Base-by-base conservation (phyloP, 2,113 vertebrate species). In the Cercopithecus mona region DNA sequence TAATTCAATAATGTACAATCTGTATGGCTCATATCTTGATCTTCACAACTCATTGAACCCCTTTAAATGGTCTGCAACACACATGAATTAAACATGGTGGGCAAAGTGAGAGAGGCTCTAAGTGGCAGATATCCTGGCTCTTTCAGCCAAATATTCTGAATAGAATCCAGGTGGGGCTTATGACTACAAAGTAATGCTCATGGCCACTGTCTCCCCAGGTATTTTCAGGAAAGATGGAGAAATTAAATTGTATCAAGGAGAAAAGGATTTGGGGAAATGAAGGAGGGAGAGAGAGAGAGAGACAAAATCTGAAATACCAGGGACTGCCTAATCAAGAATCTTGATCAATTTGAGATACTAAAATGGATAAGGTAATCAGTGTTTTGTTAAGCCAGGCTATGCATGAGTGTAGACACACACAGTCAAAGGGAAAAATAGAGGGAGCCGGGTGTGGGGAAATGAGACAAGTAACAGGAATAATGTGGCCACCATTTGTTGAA, bases 11-110 rank as follows among this genome's bases (percentile, higher is more conserved):
- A 93, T 92, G 97, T 96, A 86, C 78, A 81, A 87, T 95, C 83
- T 96, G 92, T 90, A 73, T 76, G 55, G 93, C 87, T 97, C 96
- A 75, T 96, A 96, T 83, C 94, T 92, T 88, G 78, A 96, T 98
- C 96, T 98, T 98, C 97, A 97, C 94, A 96, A 85, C 94, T 96
- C 97, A 94, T 75, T 90, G 96, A 95, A 61, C 81, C 79, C 85
- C 66, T 96, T 96, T 97, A 96, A 97, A 80, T 95, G 97, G 83
- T 73, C 96, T 80, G 35, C 85, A 96, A 94, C 81, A 88, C 85
- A 81, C 68, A 97, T 97, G 98, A 98, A 98, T 98, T 98, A 98
- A 98, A 98, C 75, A 97, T 96, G 95, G 72, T 73, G 87, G 85
- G 55, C 38, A 61, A 83, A 91, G 80, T 27, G 83, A 82, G 83